Evolutionary conservation across 2,888 invertebrate species (phyloP).

Genomic region (Rhagonycha lutea): DNA sequence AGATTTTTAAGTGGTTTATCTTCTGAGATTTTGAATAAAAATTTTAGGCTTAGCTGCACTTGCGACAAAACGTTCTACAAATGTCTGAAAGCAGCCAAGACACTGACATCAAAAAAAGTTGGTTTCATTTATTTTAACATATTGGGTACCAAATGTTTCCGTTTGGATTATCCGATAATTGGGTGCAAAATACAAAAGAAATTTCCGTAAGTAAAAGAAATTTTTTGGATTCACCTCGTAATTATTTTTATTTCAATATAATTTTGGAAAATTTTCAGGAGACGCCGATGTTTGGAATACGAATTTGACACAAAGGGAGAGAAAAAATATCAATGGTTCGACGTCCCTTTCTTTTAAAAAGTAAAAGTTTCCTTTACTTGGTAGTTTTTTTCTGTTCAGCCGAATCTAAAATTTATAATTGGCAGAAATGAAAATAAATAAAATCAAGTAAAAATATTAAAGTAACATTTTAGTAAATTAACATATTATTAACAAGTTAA

Average conservation of each 20-base stretch:
- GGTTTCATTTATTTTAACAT: constrained; percentile 63
- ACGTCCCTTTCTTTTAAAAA: neutral
- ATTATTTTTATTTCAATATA: neutral
- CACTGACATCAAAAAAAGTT: constrained; percentile 52
- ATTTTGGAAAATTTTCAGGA: neutral
- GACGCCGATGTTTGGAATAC: neutral
- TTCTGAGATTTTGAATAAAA: neutral
- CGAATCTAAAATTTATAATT: too few species aligned
- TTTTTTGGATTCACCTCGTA: constrained; percentile 61
- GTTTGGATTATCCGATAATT: constrained; percentile 60
- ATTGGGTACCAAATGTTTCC: constrained; percentile 64
- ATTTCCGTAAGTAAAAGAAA: constrained; percentile 59
- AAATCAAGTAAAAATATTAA: too few species aligned
- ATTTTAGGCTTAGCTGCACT: constrained; percentile 57
- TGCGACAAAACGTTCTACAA: constrained; percentile 61
- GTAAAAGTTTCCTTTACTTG: too few species aligned
- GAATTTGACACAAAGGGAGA: neutral
- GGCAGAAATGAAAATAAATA: too few species aligned
- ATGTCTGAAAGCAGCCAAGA: constrained; percentile 55
- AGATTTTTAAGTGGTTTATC: neutral
- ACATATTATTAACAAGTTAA: too few species aligned
- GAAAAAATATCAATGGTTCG: neutral
- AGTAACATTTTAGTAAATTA: too few species aligned
- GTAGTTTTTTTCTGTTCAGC: too few species aligned
- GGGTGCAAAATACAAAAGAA: constrained; percentile 55